These are phyloP conservation scores for Cyrtorhinus lividipennis DNA, from an alignment of 1,140 invertebrate genomes.

Conservation along the genomic window DNA sequence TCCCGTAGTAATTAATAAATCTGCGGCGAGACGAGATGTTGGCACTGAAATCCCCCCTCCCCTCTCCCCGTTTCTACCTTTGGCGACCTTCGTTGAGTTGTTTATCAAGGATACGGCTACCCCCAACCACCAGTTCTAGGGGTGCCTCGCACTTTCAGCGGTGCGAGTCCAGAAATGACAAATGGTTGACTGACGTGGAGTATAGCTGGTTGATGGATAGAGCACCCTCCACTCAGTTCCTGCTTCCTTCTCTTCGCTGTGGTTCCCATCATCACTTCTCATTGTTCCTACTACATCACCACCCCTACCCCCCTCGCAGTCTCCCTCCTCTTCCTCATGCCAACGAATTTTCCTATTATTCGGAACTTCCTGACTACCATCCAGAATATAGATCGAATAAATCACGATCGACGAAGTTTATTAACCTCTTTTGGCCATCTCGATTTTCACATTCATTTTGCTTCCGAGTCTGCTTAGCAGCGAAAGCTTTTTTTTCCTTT, in stretches of 20 bases:
- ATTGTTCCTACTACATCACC: constrained; percentile 3
- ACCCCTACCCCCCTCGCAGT: not conserved
- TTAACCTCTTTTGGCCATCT: not conserved
- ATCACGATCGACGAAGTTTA: not conserved
- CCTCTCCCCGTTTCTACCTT: too few relatives aligned
- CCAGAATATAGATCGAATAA: not conserved
- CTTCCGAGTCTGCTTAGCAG: not conserved
- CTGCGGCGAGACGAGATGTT: not conserved
- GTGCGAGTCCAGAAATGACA: not conserved
- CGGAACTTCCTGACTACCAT: too few relatives aligned
- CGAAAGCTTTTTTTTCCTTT: not conserved
- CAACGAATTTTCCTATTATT: too few relatives aligned
- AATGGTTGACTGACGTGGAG: constrained; percentile 9
- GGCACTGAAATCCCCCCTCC: too few relatives aligned
- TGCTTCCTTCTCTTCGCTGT: not conserved
- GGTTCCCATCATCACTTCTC: constrained; percentile 5
- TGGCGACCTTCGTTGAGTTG: constrained; percentile 1
- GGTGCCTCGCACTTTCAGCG: not conserved
- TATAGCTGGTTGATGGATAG: constrained; percentile 2
- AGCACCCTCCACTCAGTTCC: not conserved
- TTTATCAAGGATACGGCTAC: constrained; percentile 1
- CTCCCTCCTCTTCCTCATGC: not conserved
- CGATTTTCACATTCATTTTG: not conserved
- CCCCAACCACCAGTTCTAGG: not conserved
- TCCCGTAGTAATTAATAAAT: constrained; percentile 3